These are phyloP conservation scores for Periophthalmus magnuspinnatus DNA, from an alignment of 2,797 vertebrate genomes.

Conservation along the genomic window DNA sequence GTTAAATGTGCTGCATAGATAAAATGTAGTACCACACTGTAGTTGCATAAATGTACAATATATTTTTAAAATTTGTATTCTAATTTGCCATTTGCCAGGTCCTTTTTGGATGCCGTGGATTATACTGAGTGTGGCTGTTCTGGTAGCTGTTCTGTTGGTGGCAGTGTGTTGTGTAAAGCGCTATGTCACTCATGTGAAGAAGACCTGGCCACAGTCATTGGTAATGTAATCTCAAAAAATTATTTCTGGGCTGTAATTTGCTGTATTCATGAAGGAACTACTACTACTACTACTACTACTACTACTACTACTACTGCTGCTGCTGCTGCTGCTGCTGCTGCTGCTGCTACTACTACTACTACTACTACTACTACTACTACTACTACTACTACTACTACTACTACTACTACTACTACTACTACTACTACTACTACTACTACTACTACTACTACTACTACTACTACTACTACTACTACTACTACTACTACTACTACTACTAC, in stretches of 20 bases:
- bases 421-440: no score
- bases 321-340: no score
- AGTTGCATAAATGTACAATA: background rate
- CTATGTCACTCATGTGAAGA: constrained; percentile 46
- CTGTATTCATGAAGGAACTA: background rate
- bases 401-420: no score
- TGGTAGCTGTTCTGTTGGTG: constrained; percentile 12
- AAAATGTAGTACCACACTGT: background rate
- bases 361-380: no score
- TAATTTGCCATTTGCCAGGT: constrained; percentile 30
- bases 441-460: no score
- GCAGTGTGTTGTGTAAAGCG: constrained; percentile 4
- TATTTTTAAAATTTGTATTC: background rate
- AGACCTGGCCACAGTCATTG: constrained; percentile 35
- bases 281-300: no score
- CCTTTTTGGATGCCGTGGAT: constrained; percentile 30
- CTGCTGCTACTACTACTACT: no score
- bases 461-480: no score
- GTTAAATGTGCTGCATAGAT: background rate
- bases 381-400: no score
- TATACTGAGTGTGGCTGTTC: constrained; percentile 17
- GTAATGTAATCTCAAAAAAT: constrained; percentile 45
- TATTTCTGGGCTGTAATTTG: background rate
- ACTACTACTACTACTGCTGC: no score
- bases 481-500: no score